Conservation (phyloP, 2,797 vertebrate species). For the Notolepis coatsorum region DNA sequence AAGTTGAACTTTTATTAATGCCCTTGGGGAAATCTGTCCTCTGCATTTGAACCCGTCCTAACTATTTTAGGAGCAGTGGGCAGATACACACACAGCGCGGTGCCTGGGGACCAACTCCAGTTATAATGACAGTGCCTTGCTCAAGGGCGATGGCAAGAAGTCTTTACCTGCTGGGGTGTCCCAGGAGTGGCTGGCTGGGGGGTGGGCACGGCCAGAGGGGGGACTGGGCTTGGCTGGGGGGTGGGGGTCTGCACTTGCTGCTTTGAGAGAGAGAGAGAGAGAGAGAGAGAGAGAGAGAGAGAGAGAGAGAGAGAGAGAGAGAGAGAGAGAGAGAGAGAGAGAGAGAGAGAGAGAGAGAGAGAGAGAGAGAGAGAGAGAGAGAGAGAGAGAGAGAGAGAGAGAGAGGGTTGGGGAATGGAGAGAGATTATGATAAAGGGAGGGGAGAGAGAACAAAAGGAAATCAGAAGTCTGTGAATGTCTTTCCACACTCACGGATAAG, state of each 20-base stretch:
- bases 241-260: conserved; percentile 82
- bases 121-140: too few relatives aligned
- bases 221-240: conserved; percentile 72
- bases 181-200: conserved; percentile 72
- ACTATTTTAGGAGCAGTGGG: too few relatives aligned
- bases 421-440: background rate
- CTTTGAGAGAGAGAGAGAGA: conserved; percentile 42
- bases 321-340: conserved; percentile 32
- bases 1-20: too few relatives aligned
- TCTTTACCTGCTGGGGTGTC: conserved; percentile 82
- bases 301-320: conserved; percentile 34
- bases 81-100: too few relatives aligned
- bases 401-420: background rate
- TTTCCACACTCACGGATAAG: conserved; percentile 12
- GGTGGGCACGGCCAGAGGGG: conserved; percentile 69
- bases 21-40: too few relatives aligned
- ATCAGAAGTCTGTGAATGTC: conserved; percentile 39
- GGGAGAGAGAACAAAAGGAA: conserved; percentile 24
- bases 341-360: conserved; percentile 34
- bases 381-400: conserved; percentile 4
- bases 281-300: conserved; percentile 44
- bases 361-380: conserved; percentile 8
- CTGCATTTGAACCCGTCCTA: too few relatives aligned
- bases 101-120: too few relatives aligned
- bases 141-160: too few relatives aligned